A percentile compares a stretch with the other conserved stretches of the same genome.
Evolutionary conservation across 2,113 vertebrate genomes (phyloP).

Genomic region (Numida meleagris): DNA sequence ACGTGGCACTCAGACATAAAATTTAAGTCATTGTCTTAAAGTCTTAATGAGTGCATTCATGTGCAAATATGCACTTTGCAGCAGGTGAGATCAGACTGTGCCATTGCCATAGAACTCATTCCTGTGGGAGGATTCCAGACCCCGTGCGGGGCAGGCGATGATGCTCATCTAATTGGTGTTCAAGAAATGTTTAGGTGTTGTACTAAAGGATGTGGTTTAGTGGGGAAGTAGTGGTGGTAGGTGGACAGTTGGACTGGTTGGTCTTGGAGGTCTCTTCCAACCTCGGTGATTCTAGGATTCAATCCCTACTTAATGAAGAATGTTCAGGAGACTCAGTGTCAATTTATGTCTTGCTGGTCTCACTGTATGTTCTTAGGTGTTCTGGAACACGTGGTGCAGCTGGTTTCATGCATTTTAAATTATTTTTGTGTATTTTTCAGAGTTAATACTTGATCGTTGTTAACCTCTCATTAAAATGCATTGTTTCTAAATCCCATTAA

Average conservation of each 20-base stretch:
- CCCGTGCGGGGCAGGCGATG: too few relatives aligned
- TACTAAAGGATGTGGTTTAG: too few relatives aligned
- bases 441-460: background rate
- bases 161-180: background rate
- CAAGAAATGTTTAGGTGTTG: too few relatives aligned
- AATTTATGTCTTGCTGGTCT: background rate
- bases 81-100: fast-evolving
- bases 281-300: too few relatives aligned
- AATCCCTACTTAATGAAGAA: fast-evolving
- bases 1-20: too few relatives aligned
- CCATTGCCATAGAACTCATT: fast-evolving
- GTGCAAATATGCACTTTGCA: background rate
- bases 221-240: too few relatives aligned
- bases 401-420: background rate
- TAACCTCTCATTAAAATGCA: background rate
- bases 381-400: background rate
- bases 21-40: fast-evolving
- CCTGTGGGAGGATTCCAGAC: background rate
- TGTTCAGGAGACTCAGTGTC: background rate
- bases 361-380: background rate
- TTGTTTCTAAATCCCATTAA: background rate
- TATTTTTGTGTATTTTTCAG: background rate
- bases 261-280: too few relatives aligned
- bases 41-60: background rate
- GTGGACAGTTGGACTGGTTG: too few relatives aligned